These are phyloP conservation scores for Solenopsis invicta DNA, from an alignment of 1,140 invertebrate genomes.

Conservation along the genomic window DNA sequence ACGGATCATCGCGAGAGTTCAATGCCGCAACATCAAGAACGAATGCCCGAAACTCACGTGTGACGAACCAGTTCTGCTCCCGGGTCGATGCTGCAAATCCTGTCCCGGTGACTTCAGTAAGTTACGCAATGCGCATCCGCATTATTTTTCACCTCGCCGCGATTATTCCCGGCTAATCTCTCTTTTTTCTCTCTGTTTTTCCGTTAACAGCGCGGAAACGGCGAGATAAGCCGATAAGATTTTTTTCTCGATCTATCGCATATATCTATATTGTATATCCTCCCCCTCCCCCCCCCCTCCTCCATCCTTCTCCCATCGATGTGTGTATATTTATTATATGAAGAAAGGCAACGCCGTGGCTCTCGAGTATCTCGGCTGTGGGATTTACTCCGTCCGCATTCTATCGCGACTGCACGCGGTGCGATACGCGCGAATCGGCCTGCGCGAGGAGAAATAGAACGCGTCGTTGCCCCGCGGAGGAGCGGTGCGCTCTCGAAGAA, in stretches of 20 bases:
- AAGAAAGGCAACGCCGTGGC: neutral
- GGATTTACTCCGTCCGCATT: slow-evolving; percentile 49
- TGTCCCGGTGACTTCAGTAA: slow-evolving; percentile 94
- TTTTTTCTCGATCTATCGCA: neutral
- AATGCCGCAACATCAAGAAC: slow-evolving; percentile 96
- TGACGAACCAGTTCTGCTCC: slow-evolving; percentile 93
- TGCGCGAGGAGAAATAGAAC: slow-evolving; percentile 34
- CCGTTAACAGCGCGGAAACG: neutral
- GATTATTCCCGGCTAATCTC: neutral
- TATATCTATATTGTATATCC: neutral
- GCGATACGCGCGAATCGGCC: neutral
- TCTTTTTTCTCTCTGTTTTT: neutral
- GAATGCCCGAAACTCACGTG: slow-evolving; percentile 95
- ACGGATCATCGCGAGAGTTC: slow-evolving; percentile 94
- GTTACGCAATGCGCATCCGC: slow-evolving; percentile 80
- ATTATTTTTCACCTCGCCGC: slow-evolving; percentile 22
- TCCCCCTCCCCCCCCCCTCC: no score
- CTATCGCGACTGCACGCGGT: neutral
- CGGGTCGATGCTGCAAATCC: slow-evolving; percentile 95
- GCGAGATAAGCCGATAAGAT: slow-evolving; percentile 5
- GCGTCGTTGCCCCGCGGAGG: neutral
- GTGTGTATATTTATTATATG: no score
- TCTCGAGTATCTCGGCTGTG: slow-evolving; percentile 21
- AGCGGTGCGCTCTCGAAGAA: slow-evolving; percentile 35
- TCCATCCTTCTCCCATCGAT: neutral